Percentiles rank a stretch among this genome's conserved stretches.
Evolutionary conservation across 2,888 invertebrate genomes (phyloP).

Genomic region (Drosophila limbata): DNA sequence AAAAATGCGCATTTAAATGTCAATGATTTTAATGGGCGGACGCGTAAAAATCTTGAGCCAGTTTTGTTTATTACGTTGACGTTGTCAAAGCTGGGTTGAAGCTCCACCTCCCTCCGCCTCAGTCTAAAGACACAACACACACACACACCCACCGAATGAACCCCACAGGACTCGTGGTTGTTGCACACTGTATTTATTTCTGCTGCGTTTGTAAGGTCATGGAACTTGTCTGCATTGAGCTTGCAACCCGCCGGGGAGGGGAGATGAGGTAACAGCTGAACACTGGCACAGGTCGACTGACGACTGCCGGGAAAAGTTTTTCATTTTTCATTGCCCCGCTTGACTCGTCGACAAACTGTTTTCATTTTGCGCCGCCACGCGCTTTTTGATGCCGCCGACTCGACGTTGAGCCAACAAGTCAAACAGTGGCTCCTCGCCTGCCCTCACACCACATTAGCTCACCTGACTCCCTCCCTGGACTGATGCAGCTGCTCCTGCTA

Average conservation of each 20-base stretch:
- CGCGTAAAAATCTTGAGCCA: conserved; percentile 78
- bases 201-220: conserved; percentile 84
- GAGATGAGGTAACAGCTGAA: conserved; percentile 5
- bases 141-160: conserved; percentile 1
- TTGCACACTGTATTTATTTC: conserved; percentile 55
- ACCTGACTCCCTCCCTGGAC: neutral
- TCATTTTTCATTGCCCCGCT: conserved; percentile 51
- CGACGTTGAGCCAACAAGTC: conserved; percentile 60
- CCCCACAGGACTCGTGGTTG: conserved; percentile 51
- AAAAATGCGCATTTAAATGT: conserved; percentile 77
- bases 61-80: conserved; percentile 74
- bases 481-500: conserved; percentile 29
- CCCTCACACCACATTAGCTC: too few relatives aligned
- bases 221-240: conserved; percentile 83
- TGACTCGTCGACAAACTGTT: conserved; percentile 73
- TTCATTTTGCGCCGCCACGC: conserved; percentile 80
- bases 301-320: conserved; percentile 65
- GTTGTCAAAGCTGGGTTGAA: conserved; percentile 36
- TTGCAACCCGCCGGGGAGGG: conserved; percentile 32
- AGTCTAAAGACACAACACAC: conserved; percentile 1
- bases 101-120: neutral
- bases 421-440: conserved; percentile 53
- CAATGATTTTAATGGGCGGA: conserved; percentile 82
- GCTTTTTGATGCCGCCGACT: conserved; percentile 74
- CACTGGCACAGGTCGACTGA: conserved; percentile 33